Percentiles rank a stretch among this genome's conserved stretches.
phyloP scores from a whole-genome alignment of 2,797 vertebrate genomes.

The Neosalanx taihuensis region DNA sequence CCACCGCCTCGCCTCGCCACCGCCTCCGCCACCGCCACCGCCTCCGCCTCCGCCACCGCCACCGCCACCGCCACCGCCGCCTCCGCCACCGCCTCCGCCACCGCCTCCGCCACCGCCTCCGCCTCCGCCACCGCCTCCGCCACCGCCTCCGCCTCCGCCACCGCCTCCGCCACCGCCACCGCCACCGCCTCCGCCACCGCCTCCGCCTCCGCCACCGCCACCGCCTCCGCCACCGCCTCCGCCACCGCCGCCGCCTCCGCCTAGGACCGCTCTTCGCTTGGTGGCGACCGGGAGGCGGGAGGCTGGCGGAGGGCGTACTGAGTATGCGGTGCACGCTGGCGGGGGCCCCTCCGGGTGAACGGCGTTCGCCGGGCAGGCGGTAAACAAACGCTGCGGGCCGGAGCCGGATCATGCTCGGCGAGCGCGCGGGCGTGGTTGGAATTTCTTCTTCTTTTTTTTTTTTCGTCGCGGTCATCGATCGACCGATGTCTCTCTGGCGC shows the following conservation, averaged over 20 bases:
- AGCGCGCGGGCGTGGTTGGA: background rate
- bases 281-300: slow-evolving; percentile 3
- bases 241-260: slow-evolving; percentile 13
- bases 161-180: too few relatives aligned
- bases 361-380: slow-evolving; percentile 11
- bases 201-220: too few relatives aligned
- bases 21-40: too few relatives aligned
- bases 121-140: too few relatives aligned
- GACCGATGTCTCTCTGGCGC: background rate
- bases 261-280: background rate
- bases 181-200: too few relatives aligned
- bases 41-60: too few relatives aligned
- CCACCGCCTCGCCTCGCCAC: too few relatives aligned
- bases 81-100: too few relatives aligned
- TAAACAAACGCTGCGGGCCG: slow-evolving; percentile 16
- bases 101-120: too few relatives aligned
- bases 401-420: background rate
- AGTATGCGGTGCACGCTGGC: background rate
- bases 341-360: background rate
- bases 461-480: slow-evolving; percentile 23
- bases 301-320: background rate
- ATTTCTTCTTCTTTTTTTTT: slow-evolving; percentile 32
- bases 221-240: too few relatives aligned
- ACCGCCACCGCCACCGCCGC: too few relatives aligned
- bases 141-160: too few relatives aligned